Evolutionary conservation across 2,797 vertebrate genomes (phyloP), one percentile per base, ranked within the genome.

Genomic region (Melanotaenia parkinsoni): DNA sequence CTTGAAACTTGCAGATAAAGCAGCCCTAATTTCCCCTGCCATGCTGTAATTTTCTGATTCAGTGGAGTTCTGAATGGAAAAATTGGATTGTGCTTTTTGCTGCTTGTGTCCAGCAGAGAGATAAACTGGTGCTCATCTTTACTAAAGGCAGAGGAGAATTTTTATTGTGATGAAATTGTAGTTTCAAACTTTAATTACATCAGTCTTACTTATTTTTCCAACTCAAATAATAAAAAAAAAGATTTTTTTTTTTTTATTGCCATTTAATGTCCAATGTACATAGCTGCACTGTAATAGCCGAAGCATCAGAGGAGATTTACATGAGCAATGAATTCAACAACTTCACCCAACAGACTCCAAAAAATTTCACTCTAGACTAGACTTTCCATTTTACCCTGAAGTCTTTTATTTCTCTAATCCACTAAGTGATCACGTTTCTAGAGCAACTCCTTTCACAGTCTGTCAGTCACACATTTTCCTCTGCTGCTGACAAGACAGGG

Each of bases 401-500:
- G 88, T 82, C 82, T 83, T 79, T 90, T 81, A 81, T 81, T 86
- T 60, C 61, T 64, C 26, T 54, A 26, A 82, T 81, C 67, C 73
- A 56, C 50, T 53, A 30, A 50, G 50, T 67, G 38, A 63, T 63
- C 54, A 35, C 71, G 59, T 35, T 50, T 63, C 56, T 24, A 2
- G 53, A 67, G 32, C 16, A 1, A 26, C 24, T 30, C 58, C 35
- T 28, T 16, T 86, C 63, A 37, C 76, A 82, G 63, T 28, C 81
- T 67, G 69, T 83, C 79, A 78, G 70, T 89, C 82, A 79, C 76
- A 67, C 74, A 58, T 83, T 88, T 83, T 85, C 66, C 77, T 60
- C 56, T 58, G 51, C 83, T 73, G 84, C 69, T 89, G 86, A 91
- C 89, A 82, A 86, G 79, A 82, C 78, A 71, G 77, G 70, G 73